Base-by-base conservation (phyloP, 2,797 vertebrate species). In the Cetoscarus ocellatus region DNA sequence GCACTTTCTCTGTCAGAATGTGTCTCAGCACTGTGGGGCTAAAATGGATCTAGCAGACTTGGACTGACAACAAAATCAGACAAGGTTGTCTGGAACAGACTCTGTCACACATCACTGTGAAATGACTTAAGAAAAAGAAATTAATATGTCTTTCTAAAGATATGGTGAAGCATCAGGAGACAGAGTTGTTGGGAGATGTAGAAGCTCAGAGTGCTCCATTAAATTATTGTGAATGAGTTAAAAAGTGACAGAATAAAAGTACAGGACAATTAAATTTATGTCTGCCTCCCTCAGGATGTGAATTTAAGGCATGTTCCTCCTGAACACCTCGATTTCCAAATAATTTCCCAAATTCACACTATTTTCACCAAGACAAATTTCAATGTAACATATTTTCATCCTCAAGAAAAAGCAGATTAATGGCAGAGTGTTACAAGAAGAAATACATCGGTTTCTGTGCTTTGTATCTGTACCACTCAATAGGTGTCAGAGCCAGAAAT, bases 21-120 rank as follows among this genome's bases (percentile, higher is more conserved):
- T n/a, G 51, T 66, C 39, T 14, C 5, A 27, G 53, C 19, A 44
- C 51, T 5, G 55, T 36, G 47, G n/a, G 55, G 34, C 19, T 45
- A 15, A 19, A 48, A 45, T 60, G 15, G 6, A 14, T 67, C 45
- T 39, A 7, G 39, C 54, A 59, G n/a, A 61, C 38, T 8, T 4
- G 52, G n/a, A 55, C 42, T 35, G 63, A 79, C 69, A 77, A 60
- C 49, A n/a, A 49, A 44, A 57, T 50, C 49, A 73, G 70, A 60
- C 48, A 1, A 60, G 45, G 49, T 34, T 73, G 61, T 64, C 53
- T 12, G 6, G 44, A 77, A 62, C 48, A 55, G 60, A 62, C n/a
- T 27, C 55, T 36, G 45, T 63, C 43, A 55, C 44, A 39, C 49
- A 14, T 40, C 68, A 50, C 0, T 38, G 44, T 44, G 50, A 3